Evolutionary conservation across 2,113 vertebrate genomes (phyloP).

Genomic region (Cephalophus harveyi): DNA sequence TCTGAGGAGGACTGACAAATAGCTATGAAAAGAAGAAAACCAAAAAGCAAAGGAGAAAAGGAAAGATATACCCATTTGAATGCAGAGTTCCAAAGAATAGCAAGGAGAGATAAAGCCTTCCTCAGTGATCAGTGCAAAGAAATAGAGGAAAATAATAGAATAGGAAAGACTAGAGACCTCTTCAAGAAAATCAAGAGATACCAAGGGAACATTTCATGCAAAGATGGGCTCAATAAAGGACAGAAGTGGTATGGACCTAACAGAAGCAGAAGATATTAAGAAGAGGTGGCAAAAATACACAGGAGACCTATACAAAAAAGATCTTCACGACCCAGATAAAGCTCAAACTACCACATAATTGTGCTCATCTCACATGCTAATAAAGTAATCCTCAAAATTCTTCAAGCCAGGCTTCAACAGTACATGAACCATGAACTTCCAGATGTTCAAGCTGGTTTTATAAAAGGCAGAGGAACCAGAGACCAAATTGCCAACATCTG

Average conservation of each 20-base stretch:
- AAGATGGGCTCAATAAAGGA: background rate
- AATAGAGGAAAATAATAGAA: background rate
- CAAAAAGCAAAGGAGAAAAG: too few relatives aligned
- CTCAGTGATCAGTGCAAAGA: background rate
- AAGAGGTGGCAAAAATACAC: background rate
- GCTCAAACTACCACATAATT: too few relatives aligned
- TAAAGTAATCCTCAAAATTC: too few relatives aligned
- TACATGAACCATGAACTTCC: too few relatives aligned
- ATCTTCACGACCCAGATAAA: background rate
- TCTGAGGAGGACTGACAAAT: too few relatives aligned
- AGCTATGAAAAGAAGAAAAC: too few relatives aligned
- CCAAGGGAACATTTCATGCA: background rate
- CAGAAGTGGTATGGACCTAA: background rate
- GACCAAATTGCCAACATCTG: too few relatives aligned
- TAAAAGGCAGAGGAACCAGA: too few relatives aligned
- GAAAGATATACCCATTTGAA: background rate
- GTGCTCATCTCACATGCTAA: too few relatives aligned
- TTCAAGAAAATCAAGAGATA: background rate
- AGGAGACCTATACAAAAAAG: background rate
- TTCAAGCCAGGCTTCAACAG: too few relatives aligned
- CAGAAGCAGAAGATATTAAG: too few relatives aligned
- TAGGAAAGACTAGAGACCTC: background rate
- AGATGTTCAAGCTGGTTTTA: too few relatives aligned
- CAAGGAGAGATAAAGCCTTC: background rate
- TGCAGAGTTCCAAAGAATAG: background rate